Conservation (phyloP, 2,113 vertebrate genomes). For the Psophia crepitans region DNA sequence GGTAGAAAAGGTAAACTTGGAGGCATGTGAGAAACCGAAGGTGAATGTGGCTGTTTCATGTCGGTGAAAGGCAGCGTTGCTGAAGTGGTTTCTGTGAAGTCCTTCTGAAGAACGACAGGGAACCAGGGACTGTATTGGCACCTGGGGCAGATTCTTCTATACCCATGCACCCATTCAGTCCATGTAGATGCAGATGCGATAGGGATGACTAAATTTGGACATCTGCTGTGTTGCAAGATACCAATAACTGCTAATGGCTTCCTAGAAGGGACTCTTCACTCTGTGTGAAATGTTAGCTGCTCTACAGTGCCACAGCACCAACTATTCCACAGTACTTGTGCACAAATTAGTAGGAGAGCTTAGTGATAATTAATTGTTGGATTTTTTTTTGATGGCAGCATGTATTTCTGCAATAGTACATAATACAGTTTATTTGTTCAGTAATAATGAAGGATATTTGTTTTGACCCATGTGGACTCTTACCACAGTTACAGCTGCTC, state of each 20-base stretch:
- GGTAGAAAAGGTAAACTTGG: neutral
- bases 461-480: neutral
- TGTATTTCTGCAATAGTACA: conserved; percentile 1
- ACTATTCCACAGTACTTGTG: neutral
- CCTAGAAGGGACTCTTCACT: neutral
- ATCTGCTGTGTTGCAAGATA: neutral
- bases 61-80: neutral
- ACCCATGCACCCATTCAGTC: neutral
- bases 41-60: neutral
- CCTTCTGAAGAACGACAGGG: neutral
- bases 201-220: neutral
- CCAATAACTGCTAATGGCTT: neutral
- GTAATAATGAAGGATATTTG: neutral
- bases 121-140: neutral
- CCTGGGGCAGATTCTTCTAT: neutral
- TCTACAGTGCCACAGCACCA: neutral
- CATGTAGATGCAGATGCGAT: neutral
- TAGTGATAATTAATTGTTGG: neutral
- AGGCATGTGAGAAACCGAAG: neutral
- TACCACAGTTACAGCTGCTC: conserved; percentile 54
- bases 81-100: neutral
- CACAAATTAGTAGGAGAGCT: neutral
- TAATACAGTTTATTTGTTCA: neutral
- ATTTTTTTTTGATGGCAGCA: neutral
- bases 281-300: neutral